Percentiles rank a stretch among this genome's conserved stretches.
Conservation (phyloP, 2,113 vertebrate species). For the Chloroceryle aenea region DNA sequence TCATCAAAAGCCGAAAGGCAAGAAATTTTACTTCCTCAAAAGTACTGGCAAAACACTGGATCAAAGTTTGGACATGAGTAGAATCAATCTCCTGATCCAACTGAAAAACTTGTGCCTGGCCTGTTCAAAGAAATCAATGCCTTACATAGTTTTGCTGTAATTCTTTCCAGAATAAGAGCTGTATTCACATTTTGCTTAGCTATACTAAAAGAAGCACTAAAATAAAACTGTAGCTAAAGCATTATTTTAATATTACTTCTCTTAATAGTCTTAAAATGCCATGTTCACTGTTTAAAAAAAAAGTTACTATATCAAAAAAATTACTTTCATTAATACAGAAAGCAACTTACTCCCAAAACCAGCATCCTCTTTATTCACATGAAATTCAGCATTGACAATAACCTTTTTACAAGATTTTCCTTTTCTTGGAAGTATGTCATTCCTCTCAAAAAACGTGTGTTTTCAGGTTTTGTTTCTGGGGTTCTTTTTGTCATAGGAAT, state of each 20-base stretch:
- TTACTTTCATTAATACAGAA: background rate
- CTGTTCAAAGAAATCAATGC: conserved; percentile 47
- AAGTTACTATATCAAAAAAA: background rate
- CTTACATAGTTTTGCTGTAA: background rate
- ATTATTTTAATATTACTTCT: background rate
- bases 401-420: background rate
- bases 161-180: background rate
- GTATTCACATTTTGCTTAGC: background rate
- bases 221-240: background rate
- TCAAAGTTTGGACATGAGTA: conserved; percentile 80
- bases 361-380: background rate
- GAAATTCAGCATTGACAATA: background rate
- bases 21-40: conserved; percentile 94
- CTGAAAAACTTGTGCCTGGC: conserved; percentile 74
- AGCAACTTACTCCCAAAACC: background rate
- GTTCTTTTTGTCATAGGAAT: background rate
- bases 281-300: background rate
- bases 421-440: background rate
- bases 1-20: conserved; percentile 84
- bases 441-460: background rate
- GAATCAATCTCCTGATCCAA: conserved; percentile 81
- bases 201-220: background rate
- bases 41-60: conserved; percentile 89
- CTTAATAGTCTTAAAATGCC: background rate
- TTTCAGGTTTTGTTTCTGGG: background rate